Evolutionary conservation across 2,888 invertebrate species (phyloP).

Genomic region (Tenthredo distinguenda): DNA sequence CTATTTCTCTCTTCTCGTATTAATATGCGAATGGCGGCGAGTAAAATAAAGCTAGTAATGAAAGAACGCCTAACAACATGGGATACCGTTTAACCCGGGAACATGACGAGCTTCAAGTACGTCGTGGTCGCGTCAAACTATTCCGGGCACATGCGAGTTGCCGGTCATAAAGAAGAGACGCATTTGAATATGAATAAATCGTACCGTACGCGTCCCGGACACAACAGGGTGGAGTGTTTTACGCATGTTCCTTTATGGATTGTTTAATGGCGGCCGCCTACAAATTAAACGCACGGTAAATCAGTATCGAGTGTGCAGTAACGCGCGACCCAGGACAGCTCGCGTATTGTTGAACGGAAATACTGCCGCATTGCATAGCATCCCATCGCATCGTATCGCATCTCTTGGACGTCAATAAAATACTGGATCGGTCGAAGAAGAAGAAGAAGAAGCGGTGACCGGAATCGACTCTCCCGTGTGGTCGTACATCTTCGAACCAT

Average conservation of each 20-base stretch:
- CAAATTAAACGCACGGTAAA: conserved; percentile 78
- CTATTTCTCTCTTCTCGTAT: not conserved
- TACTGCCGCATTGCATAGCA: not conserved
- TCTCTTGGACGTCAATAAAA: conserved; percentile 62
- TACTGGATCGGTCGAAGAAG: conserved; percentile 63
- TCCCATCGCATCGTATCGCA: not conserved
- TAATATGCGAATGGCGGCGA: not conserved
- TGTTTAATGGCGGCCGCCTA: conserved; percentile 78
- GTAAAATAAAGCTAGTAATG: conserved; percentile 3
- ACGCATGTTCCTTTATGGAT: conserved; percentile 77
- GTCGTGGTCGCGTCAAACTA: conserved; percentile 46
- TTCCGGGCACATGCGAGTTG: conserved; percentile 52
- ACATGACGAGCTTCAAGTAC: not conserved
- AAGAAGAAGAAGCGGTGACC: not conserved
- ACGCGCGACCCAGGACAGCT: conserved; percentile 49
- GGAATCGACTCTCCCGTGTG: conserved; percentile 14
- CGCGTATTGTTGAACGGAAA: conserved; percentile 38
- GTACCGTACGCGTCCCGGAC: conserved; percentile 58
- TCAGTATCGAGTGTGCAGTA: conserved; percentile 72
- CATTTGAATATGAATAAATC: conserved; percentile 77
- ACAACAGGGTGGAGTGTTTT: conserved; percentile 71
- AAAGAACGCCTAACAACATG: conserved; percentile 53
- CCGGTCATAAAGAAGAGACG: conserved; percentile 71
- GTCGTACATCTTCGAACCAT: conserved; percentile 1
- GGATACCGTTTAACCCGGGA: conserved; percentile 60